phyloP scores from a whole-genome alignment of 2,888 invertebrate species.

The Trissolcus brochymenae region DNA sequence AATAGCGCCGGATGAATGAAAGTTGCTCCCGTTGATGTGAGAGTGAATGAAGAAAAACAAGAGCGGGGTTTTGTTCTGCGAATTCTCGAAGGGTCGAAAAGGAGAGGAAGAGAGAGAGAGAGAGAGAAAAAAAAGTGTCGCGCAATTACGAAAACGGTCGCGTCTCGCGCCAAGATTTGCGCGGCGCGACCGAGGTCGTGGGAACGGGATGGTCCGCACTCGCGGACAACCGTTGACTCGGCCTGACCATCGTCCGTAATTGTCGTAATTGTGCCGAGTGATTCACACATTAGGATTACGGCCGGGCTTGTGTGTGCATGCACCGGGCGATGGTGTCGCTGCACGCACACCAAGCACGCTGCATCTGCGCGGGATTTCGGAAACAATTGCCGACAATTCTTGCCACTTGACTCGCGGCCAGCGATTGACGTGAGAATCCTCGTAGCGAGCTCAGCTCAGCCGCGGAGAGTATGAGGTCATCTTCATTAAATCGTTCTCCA shows the following conservation, averaged over 20 bases:
- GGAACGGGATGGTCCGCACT: slow-evolving; percentile 70
- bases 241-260: slow-evolving; percentile 69
- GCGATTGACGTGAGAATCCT: slow-evolving; percentile 77
- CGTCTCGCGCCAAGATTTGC: slow-evolving; percentile 69
- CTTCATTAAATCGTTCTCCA: slow-evolving; percentile 76
- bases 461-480: slow-evolving; percentile 75
- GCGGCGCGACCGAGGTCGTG: slow-evolving; percentile 76
- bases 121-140: slow-evolving; percentile 21
- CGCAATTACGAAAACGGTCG: slow-evolving; percentile 49
- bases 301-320: slow-evolving; percentile 45
- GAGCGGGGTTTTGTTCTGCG: slow-evolving; percentile 17
- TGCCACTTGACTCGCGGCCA: slow-evolving; percentile 76
- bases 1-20: slow-evolving; percentile 42
- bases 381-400: slow-evolving; percentile 77
- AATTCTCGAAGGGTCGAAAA: slow-evolving; percentile 12
- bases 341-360: slow-evolving; percentile 58
- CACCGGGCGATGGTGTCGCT: slow-evolving; percentile 25
- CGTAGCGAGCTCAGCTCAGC: slow-evolving; percentile 69
- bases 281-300: slow-evolving; percentile 75
- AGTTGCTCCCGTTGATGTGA: slow-evolving; percentile 1
- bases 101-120: too few species aligned
- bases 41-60: slow-evolving; percentile 36
- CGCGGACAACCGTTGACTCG: slow-evolving; percentile 69
- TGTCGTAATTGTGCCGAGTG: slow-evolving; percentile 76
- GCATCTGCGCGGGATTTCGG: slow-evolving; percentile 73